Evolutionary conservation across 2,888 invertebrate genomes (phyloP), one percentile per base, ranked within the genome.

Genomic region (Lepidocyrtoides sp.): DNA sequence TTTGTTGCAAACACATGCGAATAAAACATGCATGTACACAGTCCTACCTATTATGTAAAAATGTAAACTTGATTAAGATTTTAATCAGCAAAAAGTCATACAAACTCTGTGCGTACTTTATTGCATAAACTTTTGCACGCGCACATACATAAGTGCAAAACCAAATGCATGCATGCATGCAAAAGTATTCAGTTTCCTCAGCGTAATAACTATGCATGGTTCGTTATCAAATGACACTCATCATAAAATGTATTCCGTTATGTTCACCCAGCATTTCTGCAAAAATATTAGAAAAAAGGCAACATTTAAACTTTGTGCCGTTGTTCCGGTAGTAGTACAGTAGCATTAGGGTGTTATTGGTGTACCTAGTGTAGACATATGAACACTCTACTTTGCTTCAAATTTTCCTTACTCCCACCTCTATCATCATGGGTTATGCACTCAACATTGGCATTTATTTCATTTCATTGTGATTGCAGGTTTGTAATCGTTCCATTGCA

Each of bases 191-290:
- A 32, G 20, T 75, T 17, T 17, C 23, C 7, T 72, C n/a, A n/a
- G n/a, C n/a, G n/a, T n/a, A n/a, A n/a, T n/a, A n/a, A n/a, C n/a
- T 36, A n/a, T 26, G 26, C 29, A 17, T 36, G 41, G 41, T 72
- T 66, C 44, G 77, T 87, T 77, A 77, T 87, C 77, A 77, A 77
- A 79, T 87, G 86, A 87, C 86, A 86, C 32, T 72, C 86, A 86
- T 86, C 86, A 77, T 77, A 86, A 86, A 85, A 86, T 23, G 10
- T 66, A 86, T 77, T 77, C 86, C 86, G 86, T 86, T 86, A 86
- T 77, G 77, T 86, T 86, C 77, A 86, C 86, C 86, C 63, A 48
- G 20, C 84, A 84, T 48, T 66, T 66, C 36, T 32, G n/a, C 29
- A 84, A 77, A 44, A 66, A 32, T 32, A n/a, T 32, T n/a, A n/a